These are phyloP conservation scores for Drosophila orosa DNA, from an alignment of 1,140 invertebrate species.

Conservation along the genomic window DNA sequence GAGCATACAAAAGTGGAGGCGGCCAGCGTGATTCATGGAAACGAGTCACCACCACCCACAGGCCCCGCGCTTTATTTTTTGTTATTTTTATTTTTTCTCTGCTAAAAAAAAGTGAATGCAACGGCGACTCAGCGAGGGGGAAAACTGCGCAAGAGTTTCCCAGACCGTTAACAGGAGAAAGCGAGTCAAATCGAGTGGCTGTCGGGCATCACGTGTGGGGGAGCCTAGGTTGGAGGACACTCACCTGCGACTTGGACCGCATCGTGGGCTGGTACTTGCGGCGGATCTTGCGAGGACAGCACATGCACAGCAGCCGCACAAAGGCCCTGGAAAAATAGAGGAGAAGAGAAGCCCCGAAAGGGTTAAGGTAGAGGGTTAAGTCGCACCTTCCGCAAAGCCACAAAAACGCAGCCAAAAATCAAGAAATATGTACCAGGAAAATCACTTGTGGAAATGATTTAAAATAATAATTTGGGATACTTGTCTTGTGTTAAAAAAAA, in stretches of 20 bases:
- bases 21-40: conserved; percentile 56
- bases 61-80: conserved; percentile 3
- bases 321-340: conserved; percentile 88
- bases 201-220: neutral
- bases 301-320: conserved; percentile 91
- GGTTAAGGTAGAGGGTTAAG: conserved; percentile 57
- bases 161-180: conserved; percentile 25
- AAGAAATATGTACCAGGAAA: neutral
- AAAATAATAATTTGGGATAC: neutral
- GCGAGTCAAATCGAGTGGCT: conserved; percentile 30
- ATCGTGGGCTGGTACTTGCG: conserved; percentile 91
- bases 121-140: neutral
- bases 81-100: neutral
- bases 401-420: conserved; percentile 11
- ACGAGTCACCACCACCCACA: conserved; percentile 30
- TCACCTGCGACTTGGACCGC: conserved; percentile 92
- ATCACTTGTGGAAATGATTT: neutral
- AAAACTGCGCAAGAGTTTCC: conserved; percentile 15
- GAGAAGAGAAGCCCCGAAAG: conserved; percentile 73
- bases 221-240: conserved; percentile 32
- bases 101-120: conserved; percentile 33
- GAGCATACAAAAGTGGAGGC: conserved; percentile 59
- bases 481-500: too few relatives aligned
- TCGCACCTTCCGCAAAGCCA: conserved; percentile 6
- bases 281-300: conserved; percentile 90